A percentile compares a stretch with the other conserved stretches of the same genome.
phyloP scores from a whole-genome alignment of 23 tunicate genomes.

The Corella eumyota region DNA sequence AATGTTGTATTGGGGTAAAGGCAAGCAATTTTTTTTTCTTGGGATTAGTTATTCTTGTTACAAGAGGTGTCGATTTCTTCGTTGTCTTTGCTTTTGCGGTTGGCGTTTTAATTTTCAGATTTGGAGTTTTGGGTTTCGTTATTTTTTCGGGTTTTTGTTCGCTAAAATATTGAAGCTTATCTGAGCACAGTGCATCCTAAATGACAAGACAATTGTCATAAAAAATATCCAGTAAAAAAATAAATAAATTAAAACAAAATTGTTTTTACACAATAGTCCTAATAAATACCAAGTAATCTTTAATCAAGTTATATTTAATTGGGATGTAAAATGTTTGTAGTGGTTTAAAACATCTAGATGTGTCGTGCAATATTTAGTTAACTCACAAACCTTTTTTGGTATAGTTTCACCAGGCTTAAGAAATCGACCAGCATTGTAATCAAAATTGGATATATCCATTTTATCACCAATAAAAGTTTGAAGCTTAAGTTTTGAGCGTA shows the following conservation, averaged over 20 bases:
- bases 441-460: conserved; percentile 17
- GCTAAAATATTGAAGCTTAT: conserved; percentile 5
- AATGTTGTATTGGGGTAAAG: too few relatives aligned
- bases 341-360: too few relatives aligned
- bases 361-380: too few relatives aligned
- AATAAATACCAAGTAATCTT: too few relatives aligned
- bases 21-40: too few relatives aligned
- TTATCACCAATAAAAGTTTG: conserved; percentile 2
- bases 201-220: too few relatives aligned
- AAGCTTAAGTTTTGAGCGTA: conserved; percentile 38
- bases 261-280: too few relatives aligned
- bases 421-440: conserved; percentile 47
- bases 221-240: too few relatives aligned
- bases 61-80: neutral
- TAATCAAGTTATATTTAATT: too few relatives aligned
- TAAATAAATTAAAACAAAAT: too few relatives aligned
- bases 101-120: neutral
- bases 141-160: neutral
- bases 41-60: too few relatives aligned
- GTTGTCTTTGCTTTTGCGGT: neutral
- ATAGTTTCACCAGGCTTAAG: conserved; percentile 1
- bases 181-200: conserved; percentile 19
- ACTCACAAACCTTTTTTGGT: conserved; percentile 19
- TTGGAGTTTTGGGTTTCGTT: neutral
- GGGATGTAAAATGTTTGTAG: too few relatives aligned